phyloP scores from a whole-genome alignment of 2,113 vertebrate species.

The Chamaetylas fuelleborni region DNA sequence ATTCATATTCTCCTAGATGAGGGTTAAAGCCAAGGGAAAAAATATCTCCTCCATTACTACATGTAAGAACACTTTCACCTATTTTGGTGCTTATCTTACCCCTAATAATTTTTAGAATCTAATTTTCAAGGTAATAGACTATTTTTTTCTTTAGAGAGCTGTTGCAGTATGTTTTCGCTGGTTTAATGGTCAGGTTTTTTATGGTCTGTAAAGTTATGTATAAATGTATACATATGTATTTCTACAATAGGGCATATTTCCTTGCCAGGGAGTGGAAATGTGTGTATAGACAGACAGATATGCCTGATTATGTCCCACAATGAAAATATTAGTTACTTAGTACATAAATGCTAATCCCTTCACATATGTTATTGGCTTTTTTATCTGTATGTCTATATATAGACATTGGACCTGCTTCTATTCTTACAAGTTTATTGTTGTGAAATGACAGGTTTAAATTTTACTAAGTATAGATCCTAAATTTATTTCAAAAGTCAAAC shows the following conservation, averaged over 20 bases:
- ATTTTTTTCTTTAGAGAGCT: neutral
- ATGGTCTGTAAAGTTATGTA: fast-evolving
- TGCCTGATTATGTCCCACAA: neutral
- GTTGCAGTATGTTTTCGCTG: neutral
- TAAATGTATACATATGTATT: neutral
- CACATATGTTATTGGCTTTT: neutral
- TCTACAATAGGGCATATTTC: neutral
- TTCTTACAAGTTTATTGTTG: neutral
- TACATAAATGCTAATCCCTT: neutral
- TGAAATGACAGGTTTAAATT: neutral
- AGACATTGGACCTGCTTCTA: neutral
- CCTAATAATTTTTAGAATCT: neutral
- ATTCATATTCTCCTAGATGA: neutral
- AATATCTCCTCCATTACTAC: neutral
- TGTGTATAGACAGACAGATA: neutral
- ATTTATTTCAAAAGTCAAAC: neutral
- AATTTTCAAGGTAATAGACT: neutral
- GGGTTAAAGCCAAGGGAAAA: neutral
- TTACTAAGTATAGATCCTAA: neutral
- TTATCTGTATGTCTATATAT: neutral
- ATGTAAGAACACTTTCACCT: neutral
- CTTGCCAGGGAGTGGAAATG: neutral
- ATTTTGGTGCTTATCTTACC: neutral
- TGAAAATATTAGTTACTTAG: neutral
- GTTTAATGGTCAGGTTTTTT: neutral